Percentiles rank a stretch among this genome's conserved stretches.
These are phyloP conservation scores for Progne subis DNA, from an alignment of 2,113 vertebrate genomes.

Conservation along the genomic window DNA sequence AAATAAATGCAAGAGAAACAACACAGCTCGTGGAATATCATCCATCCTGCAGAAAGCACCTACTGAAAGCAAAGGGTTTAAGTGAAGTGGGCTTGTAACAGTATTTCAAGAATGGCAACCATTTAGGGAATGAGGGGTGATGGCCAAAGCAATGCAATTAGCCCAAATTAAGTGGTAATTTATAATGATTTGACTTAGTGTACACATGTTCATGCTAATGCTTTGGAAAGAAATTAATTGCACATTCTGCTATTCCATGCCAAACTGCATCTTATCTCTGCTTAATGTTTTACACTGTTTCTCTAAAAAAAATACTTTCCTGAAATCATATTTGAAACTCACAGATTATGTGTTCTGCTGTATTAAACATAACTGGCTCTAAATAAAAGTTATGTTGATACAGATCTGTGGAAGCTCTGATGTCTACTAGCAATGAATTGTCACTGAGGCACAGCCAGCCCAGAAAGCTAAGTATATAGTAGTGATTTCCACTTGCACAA, in stretches of 20 bases:
- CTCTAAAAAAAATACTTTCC: not conserved
- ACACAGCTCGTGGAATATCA: not conserved
- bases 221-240: not conserved
- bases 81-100: not conserved
- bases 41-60: not conserved
- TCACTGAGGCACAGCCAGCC: not conserved
- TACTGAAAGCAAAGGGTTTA: not conserved
- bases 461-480: rapidly evolving
- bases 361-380: not conserved
- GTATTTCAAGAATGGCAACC: not conserved
- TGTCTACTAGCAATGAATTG: not conserved
- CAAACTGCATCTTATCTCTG: not conserved
- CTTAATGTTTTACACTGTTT: not conserved
- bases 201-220: rapidly evolving
- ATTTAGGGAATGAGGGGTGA: not conserved
- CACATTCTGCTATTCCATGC: not conserved
- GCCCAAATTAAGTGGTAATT: not conserved
- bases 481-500: rapidly evolving
- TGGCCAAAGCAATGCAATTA: not conserved
- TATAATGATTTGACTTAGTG: not conserved
- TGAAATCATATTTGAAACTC: not conserved
- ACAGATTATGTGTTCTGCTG: not conserved
- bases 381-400: not conserved
- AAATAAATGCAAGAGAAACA: rapidly evolving
- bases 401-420: not conserved